These are phyloP conservation scores for Drosophila auraria DNA, from an alignment of 1,140 invertebrate species.

Conservation along the genomic window DNA sequence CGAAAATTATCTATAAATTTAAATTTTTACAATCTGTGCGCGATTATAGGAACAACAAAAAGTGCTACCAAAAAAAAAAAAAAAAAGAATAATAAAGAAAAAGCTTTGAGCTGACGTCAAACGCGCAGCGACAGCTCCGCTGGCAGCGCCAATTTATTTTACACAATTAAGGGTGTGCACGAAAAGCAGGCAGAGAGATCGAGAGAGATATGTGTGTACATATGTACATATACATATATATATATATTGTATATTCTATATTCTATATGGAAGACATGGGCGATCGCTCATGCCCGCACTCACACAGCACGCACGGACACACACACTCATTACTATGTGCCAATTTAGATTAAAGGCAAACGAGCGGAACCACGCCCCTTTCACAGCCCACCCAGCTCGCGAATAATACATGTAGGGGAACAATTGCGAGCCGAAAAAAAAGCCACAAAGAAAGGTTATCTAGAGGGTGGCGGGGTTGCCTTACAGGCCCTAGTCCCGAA, in stretches of 20 bases:
- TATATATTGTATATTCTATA: slow-evolving; percentile 51
- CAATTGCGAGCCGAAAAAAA: slow-evolving; percentile 20
- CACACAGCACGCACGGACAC: slow-evolving; percentile 20
- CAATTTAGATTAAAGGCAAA: slow-evolving; percentile 81
- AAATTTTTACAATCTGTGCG: slow-evolving; percentile 82
- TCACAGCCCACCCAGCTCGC: slow-evolving; percentile 51
- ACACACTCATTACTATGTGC: slow-evolving; percentile 69
- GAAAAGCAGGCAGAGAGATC: slow-evolving; percentile 45
- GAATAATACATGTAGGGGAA: slow-evolving; percentile 35
- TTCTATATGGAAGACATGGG: slow-evolving; percentile 63
- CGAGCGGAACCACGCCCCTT: slow-evolving; percentile 63
- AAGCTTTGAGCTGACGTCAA: slow-evolving; percentile 78
- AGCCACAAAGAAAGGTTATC: slow-evolving; percentile 40
- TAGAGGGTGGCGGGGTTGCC: slow-evolving; percentile 15
- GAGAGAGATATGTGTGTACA: slow-evolving; percentile 46
- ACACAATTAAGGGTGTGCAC: slow-evolving; percentile 82
- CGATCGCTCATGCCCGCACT: slow-evolving; percentile 61
- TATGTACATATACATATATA: not conserved
- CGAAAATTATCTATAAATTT: slow-evolving; percentile 84
- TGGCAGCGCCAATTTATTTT: slow-evolving; percentile 79
- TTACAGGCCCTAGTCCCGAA: slow-evolving; percentile 15
- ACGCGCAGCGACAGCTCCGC: slow-evolving; percentile 49
- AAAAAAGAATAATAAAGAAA: slow-evolving; percentile 44
- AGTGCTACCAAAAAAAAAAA: slow-evolving; percentile 68
- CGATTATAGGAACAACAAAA: slow-evolving; percentile 71